A percentile compares a stretch with the other conserved stretches of the same genome.
Conservation (phyloP, 2,113 vertebrate genomes). For the Heloderma charlesbogerti region DNA sequence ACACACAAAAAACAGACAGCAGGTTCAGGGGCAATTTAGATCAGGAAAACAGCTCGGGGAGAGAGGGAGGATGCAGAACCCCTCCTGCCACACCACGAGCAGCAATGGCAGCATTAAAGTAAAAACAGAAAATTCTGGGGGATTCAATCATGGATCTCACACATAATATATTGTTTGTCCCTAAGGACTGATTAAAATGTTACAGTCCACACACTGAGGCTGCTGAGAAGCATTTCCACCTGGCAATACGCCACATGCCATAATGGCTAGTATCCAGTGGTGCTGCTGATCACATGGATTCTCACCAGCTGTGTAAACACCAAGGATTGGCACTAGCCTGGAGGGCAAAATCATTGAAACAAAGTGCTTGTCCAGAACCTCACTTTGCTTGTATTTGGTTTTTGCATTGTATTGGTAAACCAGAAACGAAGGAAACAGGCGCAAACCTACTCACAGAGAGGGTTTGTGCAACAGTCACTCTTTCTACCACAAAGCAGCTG, state of each 20-base stretch:
- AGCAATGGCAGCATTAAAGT: neutral
- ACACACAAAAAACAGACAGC: neutral
- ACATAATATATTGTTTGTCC: neutral
- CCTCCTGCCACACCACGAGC: neutral
- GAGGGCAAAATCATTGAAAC: neutral
- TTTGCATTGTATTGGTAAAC: neutral
- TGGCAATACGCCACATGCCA: neutral
- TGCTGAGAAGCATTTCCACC: neutral
- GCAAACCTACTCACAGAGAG: neutral
- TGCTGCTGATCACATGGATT: neutral
- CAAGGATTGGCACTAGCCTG: neutral
- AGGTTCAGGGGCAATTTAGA: neutral
- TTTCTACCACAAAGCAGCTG: neutral
- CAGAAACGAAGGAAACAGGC: neutral
- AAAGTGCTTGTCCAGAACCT: neutral
- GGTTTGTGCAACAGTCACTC: neutral
- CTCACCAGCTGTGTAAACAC: neutral
- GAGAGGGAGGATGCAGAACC: neutral
- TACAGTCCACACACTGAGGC: too few species aligned
- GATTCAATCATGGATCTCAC: neutral
- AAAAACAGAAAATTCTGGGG: neutral
- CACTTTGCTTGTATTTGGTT: neutral
- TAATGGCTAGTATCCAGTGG: neutral
- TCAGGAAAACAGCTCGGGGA: too few species aligned
- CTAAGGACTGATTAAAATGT: neutral